These are phyloP conservation scores for Perca schrenkii DNA, from an alignment of 2,113 vertebrate genomes.

Conservation along the genomic window DNA sequence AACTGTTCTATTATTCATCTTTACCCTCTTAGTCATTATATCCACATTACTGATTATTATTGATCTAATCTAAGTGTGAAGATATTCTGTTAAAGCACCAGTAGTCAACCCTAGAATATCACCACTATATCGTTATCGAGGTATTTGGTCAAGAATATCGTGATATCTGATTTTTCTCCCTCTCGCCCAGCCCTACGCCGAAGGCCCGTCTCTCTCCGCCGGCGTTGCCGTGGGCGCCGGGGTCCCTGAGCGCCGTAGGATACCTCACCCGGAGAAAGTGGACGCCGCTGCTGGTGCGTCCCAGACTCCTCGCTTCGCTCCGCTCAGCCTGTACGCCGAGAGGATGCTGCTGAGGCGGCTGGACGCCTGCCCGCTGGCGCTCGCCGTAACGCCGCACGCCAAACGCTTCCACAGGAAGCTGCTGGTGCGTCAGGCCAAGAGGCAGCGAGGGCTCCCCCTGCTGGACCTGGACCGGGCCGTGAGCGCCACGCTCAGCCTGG, in stretches of 20 bases:
- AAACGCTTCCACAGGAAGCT: conserved; percentile 92
- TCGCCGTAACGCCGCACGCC: conserved; percentile 91
- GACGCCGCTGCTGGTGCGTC: rapidly evolving
- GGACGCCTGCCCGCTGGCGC: conserved; percentile 90
- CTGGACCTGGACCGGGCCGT: conserved; percentile 93
- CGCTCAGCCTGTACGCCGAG: conserved; percentile 93
- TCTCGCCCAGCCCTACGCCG: background rate
- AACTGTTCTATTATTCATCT: too few relatives aligned
- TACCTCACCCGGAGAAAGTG: conserved; percentile 41
- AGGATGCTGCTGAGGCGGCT: conserved; percentile 90
- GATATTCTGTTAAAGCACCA: too few relatives aligned
- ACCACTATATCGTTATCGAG: too few relatives aligned
- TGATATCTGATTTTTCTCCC: too few relatives aligned
- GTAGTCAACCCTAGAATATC: too few relatives aligned
- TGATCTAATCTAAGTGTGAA: too few relatives aligned
- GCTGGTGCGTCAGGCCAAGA: conserved; percentile 91
- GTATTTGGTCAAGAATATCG: too few relatives aligned
- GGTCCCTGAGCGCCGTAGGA: conserved; percentile 57
- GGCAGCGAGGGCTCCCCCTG: conserved; percentile 91
- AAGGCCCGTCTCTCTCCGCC: conserved; percentile 49
- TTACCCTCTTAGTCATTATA: too few relatives aligned
- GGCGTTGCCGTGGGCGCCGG: conserved; percentile 79
- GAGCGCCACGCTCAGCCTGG: conserved; percentile 90
- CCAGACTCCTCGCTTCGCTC: conserved; percentile 68
- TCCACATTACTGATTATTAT: too few relatives aligned